These are phyloP conservation scores for Drosophila kambysellisi DNA, from an alignment of 2,888 invertebrate genomes.

Conservation along the genomic window DNA sequence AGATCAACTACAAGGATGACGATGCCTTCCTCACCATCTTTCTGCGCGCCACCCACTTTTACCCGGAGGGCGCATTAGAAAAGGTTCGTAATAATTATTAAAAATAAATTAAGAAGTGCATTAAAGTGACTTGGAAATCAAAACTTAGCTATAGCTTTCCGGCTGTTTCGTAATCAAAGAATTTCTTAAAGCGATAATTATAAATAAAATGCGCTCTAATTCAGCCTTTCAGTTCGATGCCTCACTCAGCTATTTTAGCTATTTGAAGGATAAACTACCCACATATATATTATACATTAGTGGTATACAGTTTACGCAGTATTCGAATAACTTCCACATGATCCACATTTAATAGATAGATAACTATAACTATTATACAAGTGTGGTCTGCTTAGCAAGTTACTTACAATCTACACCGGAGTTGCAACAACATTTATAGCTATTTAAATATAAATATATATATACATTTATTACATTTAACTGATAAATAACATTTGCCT, in stretches of 20 bases:
- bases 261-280: not conserved
- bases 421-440: not conserved
- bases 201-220: not conserved
- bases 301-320: not conserved
- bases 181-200: not conserved
- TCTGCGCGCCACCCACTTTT: slow-evolving; percentile 93
- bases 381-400: not conserved
- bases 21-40: slow-evolving; percentile 92
- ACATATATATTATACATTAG: not conserved
- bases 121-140: not conserved
- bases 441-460: not conserved
- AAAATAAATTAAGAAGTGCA: not conserved
- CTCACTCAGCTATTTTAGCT: not conserved
- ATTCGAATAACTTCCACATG: not conserved
- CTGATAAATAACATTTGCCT: not conserved
- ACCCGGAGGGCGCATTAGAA: slow-evolving; percentile 92
- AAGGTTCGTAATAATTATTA: slow-evolving; percentile 86
- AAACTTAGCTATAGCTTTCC: not conserved
- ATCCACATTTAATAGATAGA: not conserved
- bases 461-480: not conserved
- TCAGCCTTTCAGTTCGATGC: not conserved
- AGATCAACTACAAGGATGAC: slow-evolving; percentile 89
- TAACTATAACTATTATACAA: not conserved
- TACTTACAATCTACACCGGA: slow-evolving; percentile 2
- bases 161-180: not conserved